Evolutionary conservation across 2,797 vertebrate species (phyloP).

Genomic region (Lemur catta): DNA sequence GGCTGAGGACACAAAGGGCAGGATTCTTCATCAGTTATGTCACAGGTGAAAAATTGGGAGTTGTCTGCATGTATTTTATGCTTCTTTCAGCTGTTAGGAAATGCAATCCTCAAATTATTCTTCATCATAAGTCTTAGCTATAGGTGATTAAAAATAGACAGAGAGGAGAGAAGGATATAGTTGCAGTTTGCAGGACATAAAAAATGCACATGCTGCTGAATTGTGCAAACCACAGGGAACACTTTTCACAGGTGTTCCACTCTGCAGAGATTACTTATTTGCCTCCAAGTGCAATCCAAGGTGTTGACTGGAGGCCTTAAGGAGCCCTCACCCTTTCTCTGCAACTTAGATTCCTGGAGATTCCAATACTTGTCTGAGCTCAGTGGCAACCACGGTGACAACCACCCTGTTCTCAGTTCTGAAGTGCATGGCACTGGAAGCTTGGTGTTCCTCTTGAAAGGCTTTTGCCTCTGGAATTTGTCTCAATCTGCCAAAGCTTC

Average conservation of each 20-base stretch:
- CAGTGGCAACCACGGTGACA: neutral
- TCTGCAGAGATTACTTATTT: slow-evolving; percentile 40
- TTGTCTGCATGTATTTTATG: slow-evolving; percentile 46
- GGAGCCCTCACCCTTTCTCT: neutral
- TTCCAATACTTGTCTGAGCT: neutral
- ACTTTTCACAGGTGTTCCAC: slow-evolving; percentile 56
- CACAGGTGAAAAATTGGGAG: slow-evolving; percentile 20
- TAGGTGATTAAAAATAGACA: slow-evolving; percentile 73
- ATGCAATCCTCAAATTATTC: slow-evolving; percentile 58
- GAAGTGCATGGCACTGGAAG: slow-evolving; percentile 6
- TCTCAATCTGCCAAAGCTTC: neutral
- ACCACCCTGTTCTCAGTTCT: neutral
- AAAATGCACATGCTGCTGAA: slow-evolving; percentile 66
- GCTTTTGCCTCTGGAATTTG: slow-evolving; percentile 46
- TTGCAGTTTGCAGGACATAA: slow-evolving; percentile 66
- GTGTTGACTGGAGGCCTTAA: neutral
- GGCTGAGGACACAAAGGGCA: slow-evolving; percentile 7
- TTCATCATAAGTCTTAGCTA: slow-evolving; percentile 35
- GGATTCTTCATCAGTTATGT: neutral
- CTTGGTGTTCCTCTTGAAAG: slow-evolving; percentile 23
- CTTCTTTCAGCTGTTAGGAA: slow-evolving; percentile 55
- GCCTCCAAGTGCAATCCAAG: slow-evolving; percentile 34
- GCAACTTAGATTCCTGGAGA: neutral
- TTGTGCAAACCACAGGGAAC: slow-evolving; percentile 21
- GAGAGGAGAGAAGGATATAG: slow-evolving; percentile 27